Base-by-base conservation (phyloP, 2,888 invertebrate genomes). In the Stenchaetothrips biformis region DNA sequence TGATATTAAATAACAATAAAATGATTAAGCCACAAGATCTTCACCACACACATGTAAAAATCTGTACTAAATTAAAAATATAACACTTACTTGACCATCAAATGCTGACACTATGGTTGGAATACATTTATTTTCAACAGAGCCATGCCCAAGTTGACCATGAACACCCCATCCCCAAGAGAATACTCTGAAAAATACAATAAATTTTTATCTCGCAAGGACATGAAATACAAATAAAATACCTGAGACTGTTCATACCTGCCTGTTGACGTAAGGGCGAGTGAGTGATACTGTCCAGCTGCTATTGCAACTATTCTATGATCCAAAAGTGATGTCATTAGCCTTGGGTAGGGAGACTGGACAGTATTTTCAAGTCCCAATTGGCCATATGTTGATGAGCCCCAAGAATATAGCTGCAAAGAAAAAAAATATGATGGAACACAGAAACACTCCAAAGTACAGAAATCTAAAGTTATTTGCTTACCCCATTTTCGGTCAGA, bases 141-240 rank as follows among this genome's bases (percentile, higher is more conserved):
- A 90, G 6, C 94, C 94, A 84, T 95, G 94, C 37, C 97, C 97
- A 18, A 98, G 88, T 86, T 98, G 98, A 0, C 98, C 98, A 86
- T 97, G 95, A 74, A 97, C 93, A 47, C 96, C 97, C 97, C 98
- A 98, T 89, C 98, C 98, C 97, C 97, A 98, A 0, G 93, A 94
- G 85, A 93, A 97, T 0, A 97, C 91, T 82, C 93, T 88, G 82
- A 7, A 83, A 82, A 79, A 78, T 53, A 81, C 25, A 27, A 78
- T 79, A 59, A 25, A 11, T 47, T 62, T 77, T 53, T 82, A 0
- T 59, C 16, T 2, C 27, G 77, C 53, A 25, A 79, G n/a, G 48
- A n/a, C n/a, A n/a, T 4, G 79, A 83, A 59, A 8, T 49, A 59
- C 59, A 81, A 78, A 18, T 48, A 37, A 53, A 8, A 49, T 78